phyloP scores from a whole-genome alignment of 2,797 vertebrate species.

The Melanotaenia trifasciata region DNA sequence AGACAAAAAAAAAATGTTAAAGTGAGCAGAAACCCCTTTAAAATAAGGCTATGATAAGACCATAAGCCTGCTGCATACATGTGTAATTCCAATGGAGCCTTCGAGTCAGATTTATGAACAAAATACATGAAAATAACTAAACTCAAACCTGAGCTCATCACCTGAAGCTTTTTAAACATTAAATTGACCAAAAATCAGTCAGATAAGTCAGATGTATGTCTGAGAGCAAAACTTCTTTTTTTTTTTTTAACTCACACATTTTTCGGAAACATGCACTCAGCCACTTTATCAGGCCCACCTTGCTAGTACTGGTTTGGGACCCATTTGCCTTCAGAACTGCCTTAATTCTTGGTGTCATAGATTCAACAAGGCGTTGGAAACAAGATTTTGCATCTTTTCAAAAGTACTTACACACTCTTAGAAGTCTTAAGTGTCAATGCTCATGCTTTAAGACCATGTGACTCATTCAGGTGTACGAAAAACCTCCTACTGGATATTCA shows the following conservation, averaged over 20 bases:
- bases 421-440: no score
- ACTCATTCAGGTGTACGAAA: background rate
- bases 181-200: no score
- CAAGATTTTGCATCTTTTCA: no score
- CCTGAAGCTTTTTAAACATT: conserved; percentile 4
- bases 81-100: background rate
- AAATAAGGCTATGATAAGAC: background rate
- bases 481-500: background rate
- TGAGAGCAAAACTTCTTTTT: background rate
- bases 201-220: background rate
- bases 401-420: no score
- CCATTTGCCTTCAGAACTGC: no score
- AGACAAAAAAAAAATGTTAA: background rate
- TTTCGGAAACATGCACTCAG: background rate
- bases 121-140: background rate
- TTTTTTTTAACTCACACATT: background rate
- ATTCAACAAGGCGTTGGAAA: no score
- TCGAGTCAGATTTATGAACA: background rate
- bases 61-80: background rate
- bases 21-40: background rate
- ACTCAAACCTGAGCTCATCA: background rate
- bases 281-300: no score
- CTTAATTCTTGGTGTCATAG: no score
- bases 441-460: no score
- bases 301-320: no score